phyloP scores from a whole-genome alignment of 2,888 invertebrate species.

The Cryptus viduatorius region DNA sequence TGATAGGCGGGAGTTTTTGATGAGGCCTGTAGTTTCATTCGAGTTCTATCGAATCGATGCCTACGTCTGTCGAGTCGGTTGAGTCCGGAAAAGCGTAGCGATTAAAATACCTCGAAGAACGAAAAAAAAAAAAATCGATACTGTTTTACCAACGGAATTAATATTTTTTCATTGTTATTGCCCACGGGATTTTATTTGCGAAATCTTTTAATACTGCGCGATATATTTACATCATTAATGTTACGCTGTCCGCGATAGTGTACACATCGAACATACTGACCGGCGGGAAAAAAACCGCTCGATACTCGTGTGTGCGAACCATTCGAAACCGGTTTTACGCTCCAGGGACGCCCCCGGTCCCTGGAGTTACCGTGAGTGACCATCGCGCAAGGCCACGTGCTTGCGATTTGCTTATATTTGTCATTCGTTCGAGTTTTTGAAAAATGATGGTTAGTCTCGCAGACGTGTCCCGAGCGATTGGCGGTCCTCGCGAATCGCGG shows the following conservation, averaged over 20 bases:
- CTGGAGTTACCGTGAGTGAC: constrained; percentile 26
- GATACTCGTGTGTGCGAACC: constrained; percentile 35
- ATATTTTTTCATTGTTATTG: neutral
- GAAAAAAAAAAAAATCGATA: too few species aligned
- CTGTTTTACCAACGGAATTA: neutral
- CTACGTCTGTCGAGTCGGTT: neutral
- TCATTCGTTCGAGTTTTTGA: neutral
- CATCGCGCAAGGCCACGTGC: constrained; percentile 27
- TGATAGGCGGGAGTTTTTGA: neutral
- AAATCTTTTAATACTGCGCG: neutral
- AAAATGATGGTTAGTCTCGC: neutral
- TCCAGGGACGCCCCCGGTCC: constrained; percentile 48
- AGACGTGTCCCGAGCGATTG: too few species aligned
- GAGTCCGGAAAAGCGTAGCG: neutral
- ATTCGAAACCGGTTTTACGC: constrained; percentile 45
- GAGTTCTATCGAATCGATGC: constrained; percentile 13
- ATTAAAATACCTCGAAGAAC: neutral
- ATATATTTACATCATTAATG: neutral
- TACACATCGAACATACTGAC: neutral
- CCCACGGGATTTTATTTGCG: neutral
- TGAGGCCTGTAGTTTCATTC: constrained; percentile 2
- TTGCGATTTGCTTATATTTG: neutral
- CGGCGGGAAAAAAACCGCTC: constrained; percentile 18
- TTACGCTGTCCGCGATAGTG: neutral
- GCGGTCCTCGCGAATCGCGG: too few species aligned